Percentiles rank a stretch among this genome's conserved stretches.
Conservation (phyloP, 2,888 invertebrate genomes). For the Macaria liturata region DNA sequence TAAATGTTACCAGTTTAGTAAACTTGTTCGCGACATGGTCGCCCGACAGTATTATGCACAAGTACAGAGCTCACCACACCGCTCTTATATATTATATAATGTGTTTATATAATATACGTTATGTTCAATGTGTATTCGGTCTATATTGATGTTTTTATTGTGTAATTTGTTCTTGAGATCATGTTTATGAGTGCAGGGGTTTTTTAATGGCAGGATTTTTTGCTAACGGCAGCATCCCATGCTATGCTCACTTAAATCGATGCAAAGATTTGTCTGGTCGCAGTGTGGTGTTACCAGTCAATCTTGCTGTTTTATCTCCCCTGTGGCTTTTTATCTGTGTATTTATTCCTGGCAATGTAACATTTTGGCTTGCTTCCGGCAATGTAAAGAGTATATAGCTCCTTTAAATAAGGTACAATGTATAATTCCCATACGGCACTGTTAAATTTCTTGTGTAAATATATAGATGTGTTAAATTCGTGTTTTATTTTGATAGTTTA, state of each 20-base stretch:
- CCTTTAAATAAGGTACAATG: constrained; percentile 54
- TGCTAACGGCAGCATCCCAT: constrained; percentile 73
- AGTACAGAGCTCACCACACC: constrained; percentile 43
- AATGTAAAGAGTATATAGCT: constrained; percentile 61
- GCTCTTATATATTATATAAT: constrained; percentile 35
- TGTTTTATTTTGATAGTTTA: constrained; percentile 57
- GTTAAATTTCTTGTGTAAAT: constrained; percentile 82
- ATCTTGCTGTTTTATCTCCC: constrained; percentile 52
- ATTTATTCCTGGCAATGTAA: constrained; percentile 64
- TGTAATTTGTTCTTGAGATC: constrained; percentile 38
- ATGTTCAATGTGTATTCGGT: constrained; percentile 31
- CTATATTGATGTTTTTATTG: constrained; percentile 2
- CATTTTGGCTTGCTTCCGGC: constrained; percentile 64
- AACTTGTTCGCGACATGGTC: constrained; percentile 15
- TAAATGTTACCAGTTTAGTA: constrained; percentile 61
- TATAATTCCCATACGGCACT: constrained; percentile 76
- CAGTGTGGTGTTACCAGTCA: constrained; percentile 63
- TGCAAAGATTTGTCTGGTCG: constrained; percentile 68
- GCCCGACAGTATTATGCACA: constrained; percentile 55
- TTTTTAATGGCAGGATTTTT: constrained; percentile 51
- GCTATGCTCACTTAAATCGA: constrained; percentile 71
- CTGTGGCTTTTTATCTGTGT: constrained; percentile 42
- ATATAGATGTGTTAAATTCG: constrained; percentile 80
- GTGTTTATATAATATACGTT: neutral
- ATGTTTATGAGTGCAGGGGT: constrained; percentile 43